Percentiles rank a stretch among this genome's conserved stretches.
Conservation (phyloP, 2,113 vertebrate species). For the Lonchura striata region DNA sequence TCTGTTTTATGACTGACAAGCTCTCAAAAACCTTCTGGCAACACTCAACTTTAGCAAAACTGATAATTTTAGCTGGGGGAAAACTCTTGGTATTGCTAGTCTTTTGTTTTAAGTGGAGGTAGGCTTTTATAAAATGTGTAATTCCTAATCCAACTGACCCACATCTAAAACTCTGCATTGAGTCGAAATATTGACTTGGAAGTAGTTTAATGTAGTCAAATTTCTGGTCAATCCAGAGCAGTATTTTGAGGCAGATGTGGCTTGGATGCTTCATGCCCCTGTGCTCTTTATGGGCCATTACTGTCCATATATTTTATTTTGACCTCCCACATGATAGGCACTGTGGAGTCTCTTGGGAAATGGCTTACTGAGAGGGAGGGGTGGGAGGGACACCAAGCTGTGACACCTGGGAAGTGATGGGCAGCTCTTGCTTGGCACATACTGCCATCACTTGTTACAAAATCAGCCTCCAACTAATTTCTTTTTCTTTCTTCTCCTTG, state of each 20-base stretch:
- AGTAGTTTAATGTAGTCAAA: background rate
- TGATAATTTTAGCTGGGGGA: background rate
- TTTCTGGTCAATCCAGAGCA: background rate
- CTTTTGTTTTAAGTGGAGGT: background rate
- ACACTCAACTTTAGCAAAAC: background rate
- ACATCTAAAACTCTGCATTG: background rate
- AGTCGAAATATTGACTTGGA: background rate
- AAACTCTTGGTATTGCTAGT: background rate
- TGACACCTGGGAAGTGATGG: background rate
- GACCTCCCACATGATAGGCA: background rate
- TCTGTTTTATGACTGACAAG: conserved; percentile 33
- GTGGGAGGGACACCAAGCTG: background rate
- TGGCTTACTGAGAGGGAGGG: background rate
- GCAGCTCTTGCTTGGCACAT: background rate
- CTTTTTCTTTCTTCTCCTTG: background rate
- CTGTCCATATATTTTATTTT: background rate
- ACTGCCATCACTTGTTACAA: background rate
- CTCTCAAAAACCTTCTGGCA: background rate
- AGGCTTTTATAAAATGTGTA: background rate
- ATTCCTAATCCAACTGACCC: background rate
- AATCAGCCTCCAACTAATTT: background rate
- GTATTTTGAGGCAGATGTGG: conserved; percentile 14
- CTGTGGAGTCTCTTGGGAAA: background rate
- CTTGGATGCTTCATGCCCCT: conserved; percentile 15
- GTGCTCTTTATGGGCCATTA: conserved; percentile 30